Base-by-base conservation (phyloP, 2,797 vertebrate species). In the Hyperoplus lanceolatus region DNA sequence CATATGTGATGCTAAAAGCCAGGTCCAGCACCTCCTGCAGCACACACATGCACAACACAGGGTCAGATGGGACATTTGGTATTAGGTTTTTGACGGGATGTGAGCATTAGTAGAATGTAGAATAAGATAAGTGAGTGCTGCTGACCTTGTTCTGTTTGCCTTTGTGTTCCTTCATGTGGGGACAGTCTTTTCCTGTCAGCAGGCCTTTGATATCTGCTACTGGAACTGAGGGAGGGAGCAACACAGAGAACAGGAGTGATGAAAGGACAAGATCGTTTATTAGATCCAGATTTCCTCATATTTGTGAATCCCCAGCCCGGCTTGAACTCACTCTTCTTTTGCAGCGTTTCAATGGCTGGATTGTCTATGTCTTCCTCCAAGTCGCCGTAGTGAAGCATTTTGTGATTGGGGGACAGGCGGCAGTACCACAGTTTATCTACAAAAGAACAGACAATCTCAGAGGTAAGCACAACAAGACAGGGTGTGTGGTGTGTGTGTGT, bases 371-470 rank as follows among this genome's bases (percentile, higher is more conserved):
- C 96, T 18, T 97, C 97, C 12, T 98, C 97, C 79, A 97, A 92
- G 0, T 99, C 98, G 6, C 97, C 98, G 0, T 97, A 99, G 92
- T 99, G 98, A 77, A 99, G 95, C 83, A 99, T 96, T 90, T 99
- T 99, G 94, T 98, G 97, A 91, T 99, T 99, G 59, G 97, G 97
- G 0, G 98, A 98, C 79, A 99, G 89, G 63, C 98, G 97, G 79
- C 98, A 99, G 94, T 97, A 99, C 98, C 98, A 99, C 75, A 98
- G 91, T 83, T 99, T 99, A 90, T 99, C 98, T 99, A 88, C 49
- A 68, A 65, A 46, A 38, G 6, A 61, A 18, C n/a, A 45, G 14
- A 18, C 4, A 41, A 68, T 42, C 11, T 49, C 38, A 21, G 0
- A 5, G 0, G 43, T 82, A 18, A 83, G 41, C n/a, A 1, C 1